These are phyloP conservation scores for Columbina picui DNA, from an alignment of 2,113 vertebrate species.

Conservation along the genomic window DNA sequence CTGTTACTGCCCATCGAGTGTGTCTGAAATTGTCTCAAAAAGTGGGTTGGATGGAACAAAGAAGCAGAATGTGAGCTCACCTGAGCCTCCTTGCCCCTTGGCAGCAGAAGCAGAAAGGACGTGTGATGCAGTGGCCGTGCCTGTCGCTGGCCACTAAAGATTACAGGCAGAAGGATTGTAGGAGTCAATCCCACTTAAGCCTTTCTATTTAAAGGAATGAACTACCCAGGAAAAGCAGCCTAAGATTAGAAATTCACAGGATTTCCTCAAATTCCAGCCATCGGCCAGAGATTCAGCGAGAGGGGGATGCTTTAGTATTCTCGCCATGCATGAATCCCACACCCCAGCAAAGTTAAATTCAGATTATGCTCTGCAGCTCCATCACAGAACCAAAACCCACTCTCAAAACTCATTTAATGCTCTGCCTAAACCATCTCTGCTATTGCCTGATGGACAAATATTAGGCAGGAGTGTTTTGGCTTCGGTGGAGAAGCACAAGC, in stretches of 20 bases:
- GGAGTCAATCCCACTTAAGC: conserved; percentile 52
- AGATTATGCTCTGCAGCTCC: neutral
- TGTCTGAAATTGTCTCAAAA: neutral
- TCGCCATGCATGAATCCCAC: neutral
- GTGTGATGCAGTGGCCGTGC: neutral
- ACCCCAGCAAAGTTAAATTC: neutral
- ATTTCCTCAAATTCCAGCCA: conserved; percentile 48
- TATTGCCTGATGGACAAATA: neutral
- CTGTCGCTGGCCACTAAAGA: neutral
- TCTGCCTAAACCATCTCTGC: neutral
- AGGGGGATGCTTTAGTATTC: neutral
- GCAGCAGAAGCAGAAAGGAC: neutral
- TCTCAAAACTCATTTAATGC: neutral
- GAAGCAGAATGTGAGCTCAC: neutral
- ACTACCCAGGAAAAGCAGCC: conserved; percentile 42
- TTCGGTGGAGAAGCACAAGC: neutral
- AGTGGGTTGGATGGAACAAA: neutral
- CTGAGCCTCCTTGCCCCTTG: neutral
- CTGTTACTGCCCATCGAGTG: rapidly evolving
- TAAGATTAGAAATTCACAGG: conserved; percentile 56
- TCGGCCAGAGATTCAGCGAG: neutral
- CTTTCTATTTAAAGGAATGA: conserved; percentile 64
- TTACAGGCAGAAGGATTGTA: conserved; percentile 29
- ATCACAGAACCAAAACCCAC: neutral
- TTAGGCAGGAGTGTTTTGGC: neutral